phyloP scores from a whole-genome alignment of 2,888 invertebrate genomes.

The Parnassius smintheus region DNA sequence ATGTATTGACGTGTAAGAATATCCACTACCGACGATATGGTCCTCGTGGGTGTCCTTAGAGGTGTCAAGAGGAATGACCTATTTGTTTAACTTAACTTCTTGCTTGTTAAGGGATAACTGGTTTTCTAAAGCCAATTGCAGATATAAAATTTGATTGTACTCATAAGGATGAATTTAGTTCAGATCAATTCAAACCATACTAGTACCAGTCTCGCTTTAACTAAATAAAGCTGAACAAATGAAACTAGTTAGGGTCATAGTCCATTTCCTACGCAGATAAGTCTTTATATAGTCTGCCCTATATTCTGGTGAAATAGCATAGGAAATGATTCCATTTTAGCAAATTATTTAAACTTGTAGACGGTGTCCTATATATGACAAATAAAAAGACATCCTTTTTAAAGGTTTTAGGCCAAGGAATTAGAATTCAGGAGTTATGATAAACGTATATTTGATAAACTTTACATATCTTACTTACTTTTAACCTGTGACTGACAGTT shows the following conservation, averaged over 20 bases:
- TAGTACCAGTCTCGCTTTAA: neutral
- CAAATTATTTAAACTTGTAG: conserved; percentile 11
- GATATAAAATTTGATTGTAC: too few species aligned
- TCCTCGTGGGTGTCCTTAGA: too few species aligned
- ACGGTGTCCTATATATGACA: neutral
- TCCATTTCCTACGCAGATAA: conserved; percentile 24
- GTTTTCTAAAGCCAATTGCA: too few species aligned
- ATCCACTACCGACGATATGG: too few species aligned
- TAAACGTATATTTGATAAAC: too few species aligned
- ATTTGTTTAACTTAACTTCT: too few species aligned
- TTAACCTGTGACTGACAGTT: too few species aligned
- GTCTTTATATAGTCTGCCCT: conserved; percentile 21
- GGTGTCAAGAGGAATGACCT: too few species aligned
- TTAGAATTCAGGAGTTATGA: too few species aligned
- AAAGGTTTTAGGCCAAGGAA: conserved; percentile 1
- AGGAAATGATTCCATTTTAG: conserved; percentile 22
- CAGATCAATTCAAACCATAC: neutral
- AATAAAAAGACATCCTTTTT: conserved; percentile 19
- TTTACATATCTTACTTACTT: too few species aligned
- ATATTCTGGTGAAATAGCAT: conserved; percentile 16
- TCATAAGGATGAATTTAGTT: neutral
- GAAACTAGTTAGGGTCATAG: conserved; percentile 13
- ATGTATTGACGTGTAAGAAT: too few species aligned
- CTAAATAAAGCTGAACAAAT: conserved; percentile 4
- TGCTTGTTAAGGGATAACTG: too few species aligned